Evolutionary conservation across 2,797 vertebrate genomes (phyloP).

Genomic region (Pelochelys cantorii): DNA sequence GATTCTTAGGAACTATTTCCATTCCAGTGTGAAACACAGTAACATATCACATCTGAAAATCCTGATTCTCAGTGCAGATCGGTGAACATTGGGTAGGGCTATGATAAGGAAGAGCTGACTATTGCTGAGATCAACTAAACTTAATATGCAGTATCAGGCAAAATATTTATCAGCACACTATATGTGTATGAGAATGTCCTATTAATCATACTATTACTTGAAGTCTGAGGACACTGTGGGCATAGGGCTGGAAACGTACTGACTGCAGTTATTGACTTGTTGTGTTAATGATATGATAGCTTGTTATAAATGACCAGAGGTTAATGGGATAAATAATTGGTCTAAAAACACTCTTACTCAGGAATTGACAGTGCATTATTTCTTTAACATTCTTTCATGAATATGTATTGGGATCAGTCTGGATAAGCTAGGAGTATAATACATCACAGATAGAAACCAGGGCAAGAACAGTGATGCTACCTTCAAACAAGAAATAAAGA

Average conservation of each 20-base stretch:
- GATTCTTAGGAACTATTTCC: constrained; percentile 22
- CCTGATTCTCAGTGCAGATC: not conserved
- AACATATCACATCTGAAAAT: not conserved
- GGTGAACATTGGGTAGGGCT: not conserved
- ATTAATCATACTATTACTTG: constrained; percentile 47
- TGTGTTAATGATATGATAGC: constrained; percentile 65
- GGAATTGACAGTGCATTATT: constrained; percentile 54
- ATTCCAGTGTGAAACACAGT: constrained; percentile 19
- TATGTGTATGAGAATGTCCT: not conserved
- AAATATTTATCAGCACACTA: not conserved
- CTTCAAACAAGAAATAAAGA: not conserved
- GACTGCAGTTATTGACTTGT: constrained; percentile 70
- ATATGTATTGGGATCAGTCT: constrained; percentile 48
- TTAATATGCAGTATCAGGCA: constrained; percentile 13
- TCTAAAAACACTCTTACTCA: constrained; percentile 50
- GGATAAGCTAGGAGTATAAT: not conserved
- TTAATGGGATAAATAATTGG: constrained; percentile 71
- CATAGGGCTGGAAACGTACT: constrained; percentile 40
- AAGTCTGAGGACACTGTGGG: constrained; percentile 9
- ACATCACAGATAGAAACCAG: not conserved
- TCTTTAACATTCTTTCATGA: constrained; percentile 54
- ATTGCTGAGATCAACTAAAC: not conserved
- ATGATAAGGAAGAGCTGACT: not conserved
- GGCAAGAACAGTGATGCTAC: rapidly evolving
- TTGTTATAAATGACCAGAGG: constrained; percentile 67